A percentile compares a stretch with the other conserved stretches of the same genome.
These are phyloP conservation scores for Miniopterus natalensis DNA, from an alignment of 2,113 vertebrate species.

Conservation along the genomic window DNA sequence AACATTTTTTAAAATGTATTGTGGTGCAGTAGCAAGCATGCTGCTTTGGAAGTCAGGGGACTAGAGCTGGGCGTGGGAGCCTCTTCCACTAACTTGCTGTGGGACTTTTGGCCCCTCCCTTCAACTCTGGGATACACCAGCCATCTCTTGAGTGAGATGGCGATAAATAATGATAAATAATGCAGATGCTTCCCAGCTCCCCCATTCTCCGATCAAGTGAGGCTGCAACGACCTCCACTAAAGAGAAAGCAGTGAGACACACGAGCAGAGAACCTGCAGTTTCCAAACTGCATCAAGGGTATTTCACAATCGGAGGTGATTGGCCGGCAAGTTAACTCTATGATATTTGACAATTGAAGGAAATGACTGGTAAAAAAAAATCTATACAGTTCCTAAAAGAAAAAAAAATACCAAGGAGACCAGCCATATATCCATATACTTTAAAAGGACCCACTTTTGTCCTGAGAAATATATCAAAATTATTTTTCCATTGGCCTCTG, in stretches of 20 bases:
- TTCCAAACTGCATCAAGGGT: background rate
- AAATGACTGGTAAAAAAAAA: conserved; percentile 49
- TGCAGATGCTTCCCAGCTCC: background rate
- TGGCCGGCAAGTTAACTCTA: conserved; percentile 55
- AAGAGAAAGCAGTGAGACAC: conserved; percentile 9
- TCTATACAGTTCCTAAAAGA: conserved; percentile 44
- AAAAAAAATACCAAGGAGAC: conserved; percentile 25
- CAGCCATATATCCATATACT: background rate
- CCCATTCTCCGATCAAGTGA: background rate
- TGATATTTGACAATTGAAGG: conserved; percentile 59
- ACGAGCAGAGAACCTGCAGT: background rate
- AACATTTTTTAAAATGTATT: background rate
- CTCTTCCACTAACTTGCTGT: background rate
- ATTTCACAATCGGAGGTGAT: conserved; percentile 52
- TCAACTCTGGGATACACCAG: background rate
- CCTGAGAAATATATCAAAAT: conserved; percentile 70
- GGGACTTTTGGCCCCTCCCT: background rate
- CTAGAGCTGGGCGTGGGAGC: no score
- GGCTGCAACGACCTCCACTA: background rate
- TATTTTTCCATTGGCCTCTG: conserved; percentile 67
- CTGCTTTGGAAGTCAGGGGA: background rate
- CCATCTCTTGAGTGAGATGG: conserved; percentile 17
- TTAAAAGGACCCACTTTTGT: conserved; percentile 49
- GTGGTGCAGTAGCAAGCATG: background rate
- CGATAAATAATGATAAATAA: conserved; percentile 68